phyloP scores from a whole-genome alignment of 2,797 vertebrate genomes.

The Basileuterus tristriatus region DNA sequence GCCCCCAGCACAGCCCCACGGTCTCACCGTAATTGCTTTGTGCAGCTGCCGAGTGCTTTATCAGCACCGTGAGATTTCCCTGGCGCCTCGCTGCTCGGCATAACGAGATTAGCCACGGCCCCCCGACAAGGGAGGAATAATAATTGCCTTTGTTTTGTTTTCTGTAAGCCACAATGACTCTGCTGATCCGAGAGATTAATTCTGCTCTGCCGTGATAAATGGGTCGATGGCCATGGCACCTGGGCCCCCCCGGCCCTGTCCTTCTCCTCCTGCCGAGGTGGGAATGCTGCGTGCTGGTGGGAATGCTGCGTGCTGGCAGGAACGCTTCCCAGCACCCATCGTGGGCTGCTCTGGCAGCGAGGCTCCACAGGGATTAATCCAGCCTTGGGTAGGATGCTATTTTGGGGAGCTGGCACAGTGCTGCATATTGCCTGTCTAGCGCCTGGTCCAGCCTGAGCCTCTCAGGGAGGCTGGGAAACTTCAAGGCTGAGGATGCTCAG shows the following conservation, averaged over 20 bases:
- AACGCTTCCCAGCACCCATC: background rate
- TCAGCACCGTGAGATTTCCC: background rate
- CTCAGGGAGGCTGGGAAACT: background rate
- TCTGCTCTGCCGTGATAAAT: background rate
- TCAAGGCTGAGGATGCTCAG: background rate
- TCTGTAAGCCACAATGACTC: slow-evolving; percentile 1
- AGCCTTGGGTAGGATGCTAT: background rate
- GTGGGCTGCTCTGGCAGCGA: background rate
- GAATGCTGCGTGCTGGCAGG: rapidly evolving
- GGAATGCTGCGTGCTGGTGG: rapidly evolving
- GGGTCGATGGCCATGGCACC: background rate
- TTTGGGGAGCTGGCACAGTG: background rate
- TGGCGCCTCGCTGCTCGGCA: background rate
- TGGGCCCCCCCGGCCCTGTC: no score
- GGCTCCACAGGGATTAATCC: background rate
- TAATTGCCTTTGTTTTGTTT: slow-evolving; percentile 52
- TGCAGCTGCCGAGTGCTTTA: background rate
- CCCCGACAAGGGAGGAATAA: background rate
- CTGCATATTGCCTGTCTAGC: background rate
- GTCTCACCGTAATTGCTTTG: background rate
- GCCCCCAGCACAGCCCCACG: background rate
- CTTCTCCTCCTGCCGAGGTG: background rate
- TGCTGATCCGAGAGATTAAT: background rate
- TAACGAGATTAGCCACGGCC: slow-evolving; percentile 36
- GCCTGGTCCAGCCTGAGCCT: background rate